Conservation (phyloP, 2,797 vertebrate genomes). For the Pogoniulus pusillus region DNA sequence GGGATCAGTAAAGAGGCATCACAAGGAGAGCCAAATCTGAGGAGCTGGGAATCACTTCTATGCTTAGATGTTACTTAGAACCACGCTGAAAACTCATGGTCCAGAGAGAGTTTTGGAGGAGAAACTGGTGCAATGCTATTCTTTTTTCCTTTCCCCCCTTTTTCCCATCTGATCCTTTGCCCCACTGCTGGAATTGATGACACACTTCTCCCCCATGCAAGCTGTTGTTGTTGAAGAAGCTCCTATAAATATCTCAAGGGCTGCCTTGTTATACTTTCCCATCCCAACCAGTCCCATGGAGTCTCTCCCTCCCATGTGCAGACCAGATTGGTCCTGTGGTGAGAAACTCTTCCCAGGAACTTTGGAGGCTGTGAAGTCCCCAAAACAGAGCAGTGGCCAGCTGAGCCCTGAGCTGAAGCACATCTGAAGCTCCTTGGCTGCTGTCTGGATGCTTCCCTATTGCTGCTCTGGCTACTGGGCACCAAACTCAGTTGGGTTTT, state of each 20-base stretch:
- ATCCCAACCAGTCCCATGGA: fast-evolving
- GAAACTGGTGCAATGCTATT: background rate
- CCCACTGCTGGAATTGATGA: background rate
- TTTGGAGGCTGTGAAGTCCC: background rate
- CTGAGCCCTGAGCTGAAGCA: background rate
- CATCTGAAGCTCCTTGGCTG: background rate
- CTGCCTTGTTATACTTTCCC: background rate
- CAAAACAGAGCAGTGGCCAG: background rate
- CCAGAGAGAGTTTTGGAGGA: background rate
- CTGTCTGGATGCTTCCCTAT: fast-evolving
- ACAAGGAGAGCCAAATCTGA: background rate
- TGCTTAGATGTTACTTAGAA: background rate
- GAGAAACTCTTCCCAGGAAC: background rate
- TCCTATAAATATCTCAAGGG: background rate
- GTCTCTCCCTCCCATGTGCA: background rate
- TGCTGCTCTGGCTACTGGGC: fast-evolving
- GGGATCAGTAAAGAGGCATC: no score
- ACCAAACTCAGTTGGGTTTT: background rate
- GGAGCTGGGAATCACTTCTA: background rate
- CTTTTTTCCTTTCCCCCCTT: no score
- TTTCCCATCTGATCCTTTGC: background rate
- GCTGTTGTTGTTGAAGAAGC: background rate
- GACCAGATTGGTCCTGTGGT: background rate
- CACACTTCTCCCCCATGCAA: background rate
- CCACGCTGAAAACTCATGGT: background rate